A percentile compares a stretch with the other conserved stretches of the same genome.
These are phyloP conservation scores for Ophion ellenae DNA, from an alignment of 2,888 invertebrate genomes.

Conservation along the genomic window DNA sequence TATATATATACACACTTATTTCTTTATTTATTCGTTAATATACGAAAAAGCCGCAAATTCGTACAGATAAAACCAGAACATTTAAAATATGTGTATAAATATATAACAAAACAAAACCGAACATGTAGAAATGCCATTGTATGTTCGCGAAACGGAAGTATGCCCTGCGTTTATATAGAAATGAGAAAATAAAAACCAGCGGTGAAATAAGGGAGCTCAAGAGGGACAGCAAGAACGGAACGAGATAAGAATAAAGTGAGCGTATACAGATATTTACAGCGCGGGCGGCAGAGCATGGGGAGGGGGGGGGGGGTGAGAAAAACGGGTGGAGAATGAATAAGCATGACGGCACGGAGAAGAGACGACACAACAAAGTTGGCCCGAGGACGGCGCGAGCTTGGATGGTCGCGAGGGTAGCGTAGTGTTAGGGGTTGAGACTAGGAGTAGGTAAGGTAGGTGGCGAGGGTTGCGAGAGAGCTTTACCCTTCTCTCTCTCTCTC, in stretches of 20 bases:
- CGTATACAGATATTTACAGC: slow-evolving; percentile 5
- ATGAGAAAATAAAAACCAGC: slow-evolving; percentile 41
- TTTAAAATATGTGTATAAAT: no score
- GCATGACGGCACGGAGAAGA: slow-evolving; percentile 39
- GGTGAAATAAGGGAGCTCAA: slow-evolving; percentile 48
- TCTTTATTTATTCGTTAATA: no score
- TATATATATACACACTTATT: no score
- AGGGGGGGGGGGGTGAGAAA: not conserved
- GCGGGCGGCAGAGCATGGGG: slow-evolving; percentile 1
- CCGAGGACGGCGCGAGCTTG: slow-evolving; percentile 49
- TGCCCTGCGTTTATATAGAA: not conserved
- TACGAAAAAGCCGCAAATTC: no score
- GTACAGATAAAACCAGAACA: no score
- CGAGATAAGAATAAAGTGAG: slow-evolving; percentile 54
- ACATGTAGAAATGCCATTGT: no score
- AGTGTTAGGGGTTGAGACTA: slow-evolving; percentile 4
- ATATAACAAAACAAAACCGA: no score
- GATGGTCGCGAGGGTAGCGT: not conserved
- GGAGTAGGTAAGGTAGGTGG: slow-evolving; percentile 46
- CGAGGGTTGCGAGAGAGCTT: slow-evolving; percentile 41
- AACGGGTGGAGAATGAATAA: slow-evolving; percentile 44
- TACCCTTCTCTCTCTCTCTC: slow-evolving; percentile 20
- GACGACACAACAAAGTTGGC: slow-evolving; percentile 61
- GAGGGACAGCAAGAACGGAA: slow-evolving; percentile 55
- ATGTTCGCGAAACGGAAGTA: no score